Conservation (phyloP, 2,888 invertebrate genomes). For the Alentia gelatinosa region DNA sequence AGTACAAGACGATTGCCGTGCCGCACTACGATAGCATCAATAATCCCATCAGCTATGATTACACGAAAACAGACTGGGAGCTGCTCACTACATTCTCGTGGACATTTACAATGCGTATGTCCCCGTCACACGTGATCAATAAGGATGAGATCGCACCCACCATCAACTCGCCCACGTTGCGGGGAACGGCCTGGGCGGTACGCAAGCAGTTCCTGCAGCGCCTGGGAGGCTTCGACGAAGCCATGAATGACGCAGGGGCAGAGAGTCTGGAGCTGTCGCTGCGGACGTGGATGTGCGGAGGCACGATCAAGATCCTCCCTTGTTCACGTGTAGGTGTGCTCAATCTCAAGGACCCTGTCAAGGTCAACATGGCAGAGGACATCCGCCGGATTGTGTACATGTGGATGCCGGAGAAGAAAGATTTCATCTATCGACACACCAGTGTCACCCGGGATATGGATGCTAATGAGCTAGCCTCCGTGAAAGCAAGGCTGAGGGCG, state of each 20-base stretch:
- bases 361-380: slow-evolving; percentile 58
- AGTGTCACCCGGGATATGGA: neutral
- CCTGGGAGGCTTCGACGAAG: slow-evolving; percentile 63
- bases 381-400: slow-evolving; percentile 60
- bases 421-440: slow-evolving; percentile 56
- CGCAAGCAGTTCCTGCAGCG: slow-evolving; percentile 58
- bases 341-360: slow-evolving; percentile 64
- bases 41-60: slow-evolving; percentile 65
- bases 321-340: slow-evolving; percentile 67
- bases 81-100: slow-evolving; percentile 61
- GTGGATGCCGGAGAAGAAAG: slow-evolving; percentile 62
- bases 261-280: slow-evolving; percentile 65
- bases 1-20: slow-evolving; percentile 60
- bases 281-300: slow-evolving; percentile 64
- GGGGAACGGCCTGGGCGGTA: slow-evolving; percentile 64
- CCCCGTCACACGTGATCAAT: neutral
- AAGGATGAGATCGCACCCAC: slow-evolving; percentile 9
- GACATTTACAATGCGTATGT: slow-evolving; percentile 61
- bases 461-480: neutral
- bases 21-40: slow-evolving; percentile 65
- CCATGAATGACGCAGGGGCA: slow-evolving; percentile 62
- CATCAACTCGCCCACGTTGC: slow-evolving; percentile 58
- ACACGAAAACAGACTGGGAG: slow-evolving; percentile 52
- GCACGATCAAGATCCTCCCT: slow-evolving; percentile 58
- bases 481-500: neutral